Evolutionary conservation across 2,888 invertebrate genomes (phyloP).

Genomic region (Automeris io): DNA sequence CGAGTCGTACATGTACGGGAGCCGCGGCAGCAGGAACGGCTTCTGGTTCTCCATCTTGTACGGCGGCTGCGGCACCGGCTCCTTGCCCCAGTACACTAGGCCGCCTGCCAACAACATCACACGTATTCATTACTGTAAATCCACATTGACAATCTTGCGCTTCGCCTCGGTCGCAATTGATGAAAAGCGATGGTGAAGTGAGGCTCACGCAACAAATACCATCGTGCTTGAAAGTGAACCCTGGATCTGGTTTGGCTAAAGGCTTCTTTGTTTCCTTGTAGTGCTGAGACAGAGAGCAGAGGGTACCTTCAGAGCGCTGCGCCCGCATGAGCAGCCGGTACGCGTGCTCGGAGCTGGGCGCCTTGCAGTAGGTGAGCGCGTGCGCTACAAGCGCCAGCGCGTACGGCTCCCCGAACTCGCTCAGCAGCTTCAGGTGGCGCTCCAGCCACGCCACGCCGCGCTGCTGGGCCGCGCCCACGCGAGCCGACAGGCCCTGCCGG

Average conservation of each 20-base stretch:
- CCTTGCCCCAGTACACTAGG: constrained; percentile 90
- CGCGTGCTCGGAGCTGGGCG: constrained; percentile 90
- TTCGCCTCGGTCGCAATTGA: no score
- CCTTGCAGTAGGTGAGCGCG: constrained; percentile 88
- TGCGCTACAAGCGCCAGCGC: constrained; percentile 93
- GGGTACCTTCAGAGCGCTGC: constrained; percentile 80
- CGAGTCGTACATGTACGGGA: constrained; percentile 92
- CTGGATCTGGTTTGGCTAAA: no score
- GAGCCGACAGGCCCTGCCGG: constrained; percentile 81
- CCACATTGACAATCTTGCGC: no score
- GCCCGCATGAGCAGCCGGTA: constrained; percentile 83
- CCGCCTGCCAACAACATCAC: no score
- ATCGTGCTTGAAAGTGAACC: no score
- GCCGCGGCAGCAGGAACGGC: constrained; percentile 90
- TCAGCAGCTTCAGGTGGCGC: constrained; percentile 85
- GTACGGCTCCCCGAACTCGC: constrained; percentile 84
- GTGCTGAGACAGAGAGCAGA: neutral
- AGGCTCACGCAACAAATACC: no score
- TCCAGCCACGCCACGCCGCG: constrained; percentile 89
- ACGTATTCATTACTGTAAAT: no score
- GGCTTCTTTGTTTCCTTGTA: no score
- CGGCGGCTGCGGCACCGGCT: constrained; percentile 86
- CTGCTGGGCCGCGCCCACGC: constrained; percentile 85
- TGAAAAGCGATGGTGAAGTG: no score
- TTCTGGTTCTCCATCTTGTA: constrained; percentile 93